A percentile compares a stretch with the other conserved stretches of the same genome.
These are phyloP conservation scores for Cavia aperea DNA, from an alignment of 2,113 vertebrate genomes.

Conservation along the genomic window DNA sequence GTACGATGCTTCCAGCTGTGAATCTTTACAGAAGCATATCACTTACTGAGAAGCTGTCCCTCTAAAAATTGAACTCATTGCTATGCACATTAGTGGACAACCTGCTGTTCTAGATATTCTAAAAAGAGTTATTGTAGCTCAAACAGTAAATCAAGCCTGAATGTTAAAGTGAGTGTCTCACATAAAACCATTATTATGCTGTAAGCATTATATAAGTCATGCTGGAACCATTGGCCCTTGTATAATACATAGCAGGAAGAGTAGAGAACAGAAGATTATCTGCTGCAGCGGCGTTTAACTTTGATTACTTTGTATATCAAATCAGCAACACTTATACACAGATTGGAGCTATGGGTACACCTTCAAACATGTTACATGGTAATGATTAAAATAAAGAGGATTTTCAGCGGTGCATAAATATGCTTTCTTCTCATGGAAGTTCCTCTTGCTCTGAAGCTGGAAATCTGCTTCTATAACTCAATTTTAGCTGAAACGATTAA, in stretches of 20 bases:
- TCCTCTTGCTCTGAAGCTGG: neutral
- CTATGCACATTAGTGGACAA: constrained; percentile 38
- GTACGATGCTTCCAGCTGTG: neutral
- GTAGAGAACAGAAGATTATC: neutral
- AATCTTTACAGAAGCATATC: constrained; percentile 46
- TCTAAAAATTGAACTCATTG: constrained; percentile 51
- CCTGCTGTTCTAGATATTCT: constrained; percentile 31
- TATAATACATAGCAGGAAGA: neutral
- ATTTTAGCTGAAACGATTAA: neutral
- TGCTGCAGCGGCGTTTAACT: neutral
- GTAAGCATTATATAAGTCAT: neutral
- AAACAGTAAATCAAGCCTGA: constrained; percentile 40
- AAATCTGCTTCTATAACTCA: neutral
- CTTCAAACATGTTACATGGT: neutral
- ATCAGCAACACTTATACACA: neutral
- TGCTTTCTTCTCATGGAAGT: neutral
- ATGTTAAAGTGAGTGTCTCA: neutral
- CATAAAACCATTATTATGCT: constrained; percentile 3
- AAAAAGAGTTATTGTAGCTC: constrained; percentile 5
- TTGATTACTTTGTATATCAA: neutral
- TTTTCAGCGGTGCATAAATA: constrained; percentile 4
- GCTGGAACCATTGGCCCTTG: neutral
- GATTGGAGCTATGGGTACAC: neutral
- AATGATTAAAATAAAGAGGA: constrained; percentile 14
- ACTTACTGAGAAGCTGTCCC: constrained; percentile 34